Base-by-base conservation (phyloP, 2,113 vertebrate genomes). In the Pseudorasbora parva region DNA sequence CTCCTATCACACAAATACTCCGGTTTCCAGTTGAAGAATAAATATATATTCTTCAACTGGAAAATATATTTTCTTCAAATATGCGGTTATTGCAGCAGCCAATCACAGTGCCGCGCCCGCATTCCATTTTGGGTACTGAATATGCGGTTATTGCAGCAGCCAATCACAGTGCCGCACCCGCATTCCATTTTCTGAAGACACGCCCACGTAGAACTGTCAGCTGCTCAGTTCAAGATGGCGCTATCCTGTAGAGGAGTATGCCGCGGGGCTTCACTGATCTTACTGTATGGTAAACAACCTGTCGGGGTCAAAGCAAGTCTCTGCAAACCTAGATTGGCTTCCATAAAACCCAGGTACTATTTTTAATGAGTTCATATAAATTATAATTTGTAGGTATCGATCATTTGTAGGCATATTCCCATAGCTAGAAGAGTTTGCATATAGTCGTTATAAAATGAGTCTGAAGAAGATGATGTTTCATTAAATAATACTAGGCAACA, bases 141-240 rank as follows among this genome's bases (percentile, higher is more conserved):
- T 2, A 7, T n/a, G 62, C 30, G 62, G 49, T 37, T 1, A 17
- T 14, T 59, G 1, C 33, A 78, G 12, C n/a, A 59, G 54, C 75
- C 75, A 78, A 78, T 45, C 56, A 78, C 33, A 43, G 33, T 21
- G 21, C 56, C 7, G 30, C 6, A 2, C 0, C 11, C 56, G 74
- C 54, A 37, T 19, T 14, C 11, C 49, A 37, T 45, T 25, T 12
- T 10, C n/a, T 78, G 10, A 27, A 10, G n/a, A 57, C 37, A 33
- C 82, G 84, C 82, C 77, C 82, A 59, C 59, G 23, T 7, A 0
- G 33, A 62, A 4, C 76, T 78, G 62, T 7, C 56, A 84, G 64
- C 69, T 14, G 57, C 23, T 21, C 21, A 74, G 79, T 79, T 1
- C 79, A 93, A 93, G 82, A 95, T 95, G 94, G 93, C 93, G 92